Conservation (phyloP, 2,797 vertebrate genomes). For the Poeciliopsis gracilis region DNA sequence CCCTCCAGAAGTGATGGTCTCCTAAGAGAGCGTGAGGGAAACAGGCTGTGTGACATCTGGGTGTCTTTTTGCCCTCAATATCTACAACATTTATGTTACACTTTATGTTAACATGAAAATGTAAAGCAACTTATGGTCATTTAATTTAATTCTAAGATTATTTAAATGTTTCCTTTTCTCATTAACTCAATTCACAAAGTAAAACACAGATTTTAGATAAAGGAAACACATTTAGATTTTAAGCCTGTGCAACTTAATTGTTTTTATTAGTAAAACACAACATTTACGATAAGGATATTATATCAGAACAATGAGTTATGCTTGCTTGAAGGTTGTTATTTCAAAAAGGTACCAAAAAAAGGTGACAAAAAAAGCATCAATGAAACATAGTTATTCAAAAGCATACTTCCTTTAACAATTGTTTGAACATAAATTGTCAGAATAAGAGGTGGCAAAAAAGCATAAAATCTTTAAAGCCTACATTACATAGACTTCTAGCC, state of each 20-base stretch:
- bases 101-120: not conserved
- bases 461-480: constrained; percentile 50
- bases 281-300: not conserved
- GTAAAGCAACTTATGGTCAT: not conserved
- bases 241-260: not conserved
- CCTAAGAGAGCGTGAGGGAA: not conserved
- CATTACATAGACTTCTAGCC: constrained; percentile 36
- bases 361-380: not conserved
- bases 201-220: not conserved
- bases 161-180: not conserved
- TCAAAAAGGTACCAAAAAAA: not conserved
- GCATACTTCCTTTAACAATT: constrained; percentile 66
- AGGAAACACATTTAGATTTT: not conserved
- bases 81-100: not conserved
- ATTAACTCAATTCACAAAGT: not conserved
- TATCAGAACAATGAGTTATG: not conserved
- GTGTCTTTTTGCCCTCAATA: not conserved
- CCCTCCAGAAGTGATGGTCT: constrained; percentile 9
- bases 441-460: constrained; percentile 40
- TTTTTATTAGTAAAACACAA: not conserved
- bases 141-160: not conserved
- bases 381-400: not conserved
- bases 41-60: constrained; percentile 3
- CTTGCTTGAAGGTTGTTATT: not conserved
- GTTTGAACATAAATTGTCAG: constrained; percentile 65